phyloP scores from a whole-genome alignment of 1,140 invertebrate genomes.

The Tribolium madens region DNA sequence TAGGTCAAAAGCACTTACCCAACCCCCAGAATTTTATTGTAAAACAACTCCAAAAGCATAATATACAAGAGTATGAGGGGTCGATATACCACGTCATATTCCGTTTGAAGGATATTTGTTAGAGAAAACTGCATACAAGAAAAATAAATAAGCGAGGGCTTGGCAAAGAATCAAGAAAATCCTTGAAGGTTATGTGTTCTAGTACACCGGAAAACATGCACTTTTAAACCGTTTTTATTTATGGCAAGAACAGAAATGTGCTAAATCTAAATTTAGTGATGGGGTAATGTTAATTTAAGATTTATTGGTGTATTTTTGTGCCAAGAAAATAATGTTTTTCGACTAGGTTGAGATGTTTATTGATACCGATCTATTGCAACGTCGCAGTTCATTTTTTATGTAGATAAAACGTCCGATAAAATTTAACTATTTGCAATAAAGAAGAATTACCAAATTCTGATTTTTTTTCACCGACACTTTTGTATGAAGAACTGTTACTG shows the following conservation, averaged over 20 bases:
- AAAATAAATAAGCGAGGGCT: background rate
- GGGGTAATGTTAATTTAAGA: background rate
- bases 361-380: background rate
- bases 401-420: background rate
- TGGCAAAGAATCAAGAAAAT: conserved; percentile 12
- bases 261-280: background rate
- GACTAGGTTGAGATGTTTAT: background rate
- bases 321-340: background rate
- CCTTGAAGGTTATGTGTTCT: background rate
- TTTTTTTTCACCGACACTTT: background rate
- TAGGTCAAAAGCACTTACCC: background rate
- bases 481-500: conserved; percentile 1
- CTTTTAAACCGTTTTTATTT: background rate
- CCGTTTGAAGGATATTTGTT: conserved; percentile 10
- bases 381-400: conserved; percentile 4
- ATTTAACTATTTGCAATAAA: conserved; percentile 24
- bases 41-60: background rate
- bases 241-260: background rate
- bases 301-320: background rate
- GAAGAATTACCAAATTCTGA: background rate
- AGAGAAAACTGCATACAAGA: conserved; percentile 6
- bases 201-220: background rate
- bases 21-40: background rate
- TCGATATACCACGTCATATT: background rate
- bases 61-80: background rate